Conservation (phyloP, 1,140 invertebrate species). For the Halesus radiatus region DNA sequence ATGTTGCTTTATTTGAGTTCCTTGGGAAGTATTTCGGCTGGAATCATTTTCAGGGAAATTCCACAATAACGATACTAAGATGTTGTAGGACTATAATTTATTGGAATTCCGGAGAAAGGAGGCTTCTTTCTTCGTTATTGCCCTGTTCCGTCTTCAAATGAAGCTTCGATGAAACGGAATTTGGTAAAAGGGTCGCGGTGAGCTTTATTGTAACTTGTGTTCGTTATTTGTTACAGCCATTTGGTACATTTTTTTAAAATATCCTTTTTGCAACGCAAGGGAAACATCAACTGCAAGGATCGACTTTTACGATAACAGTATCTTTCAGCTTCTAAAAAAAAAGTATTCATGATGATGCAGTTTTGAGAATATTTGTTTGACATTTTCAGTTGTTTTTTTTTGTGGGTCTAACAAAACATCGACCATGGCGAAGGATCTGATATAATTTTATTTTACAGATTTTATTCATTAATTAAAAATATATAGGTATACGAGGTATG, state of each 20-base stretch:
- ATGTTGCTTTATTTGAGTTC: constrained; percentile 14
- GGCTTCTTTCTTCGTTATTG: constrained; percentile 19
- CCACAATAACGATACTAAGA: constrained; percentile 14
- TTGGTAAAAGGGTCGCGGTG: background rate
- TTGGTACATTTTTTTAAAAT: background rate
- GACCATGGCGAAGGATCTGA: too few species aligned
- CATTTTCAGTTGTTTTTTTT: too few species aligned
- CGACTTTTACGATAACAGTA: too few species aligned
- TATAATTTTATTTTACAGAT: too few species aligned
- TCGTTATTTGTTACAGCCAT: background rate
- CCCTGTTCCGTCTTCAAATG: constrained; percentile 3
- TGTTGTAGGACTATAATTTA: constrained; percentile 37
- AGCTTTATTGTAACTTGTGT: constrained; percentile 8
- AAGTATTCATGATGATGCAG: too few species aligned
- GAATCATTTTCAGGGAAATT: constrained; percentile 39
- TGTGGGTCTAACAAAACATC: too few species aligned
- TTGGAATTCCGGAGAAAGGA: constrained; percentile 23
- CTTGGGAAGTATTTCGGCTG: constrained; percentile 17
- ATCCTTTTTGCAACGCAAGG: too few species aligned
- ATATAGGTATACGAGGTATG: too few species aligned
- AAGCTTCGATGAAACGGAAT: constrained; percentile 17
- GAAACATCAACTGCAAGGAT: too few species aligned
- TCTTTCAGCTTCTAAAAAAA: too few species aligned
- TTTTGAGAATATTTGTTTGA: too few species aligned
- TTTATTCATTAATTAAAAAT: too few species aligned